Conservation (phyloP, 2,797 vertebrate species). For the Falco berigora region DNA sequence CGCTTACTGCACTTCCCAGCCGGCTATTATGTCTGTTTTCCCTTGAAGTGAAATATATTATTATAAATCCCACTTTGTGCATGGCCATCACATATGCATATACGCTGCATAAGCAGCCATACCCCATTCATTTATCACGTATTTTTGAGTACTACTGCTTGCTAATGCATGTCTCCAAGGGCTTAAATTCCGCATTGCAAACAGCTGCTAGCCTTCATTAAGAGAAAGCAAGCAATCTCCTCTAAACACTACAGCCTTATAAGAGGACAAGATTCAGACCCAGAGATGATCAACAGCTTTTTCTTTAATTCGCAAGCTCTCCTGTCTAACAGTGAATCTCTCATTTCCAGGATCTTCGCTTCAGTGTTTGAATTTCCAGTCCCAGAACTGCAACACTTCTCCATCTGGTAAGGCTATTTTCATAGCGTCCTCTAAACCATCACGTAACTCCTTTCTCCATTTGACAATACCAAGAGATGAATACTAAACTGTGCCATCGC, state of each 20-base stretch:
- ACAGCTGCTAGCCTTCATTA: conserved; percentile 36
- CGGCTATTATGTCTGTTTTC: background rate
- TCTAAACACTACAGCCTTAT: background rate
- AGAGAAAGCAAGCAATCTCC: background rate
- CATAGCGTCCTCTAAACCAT: background rate
- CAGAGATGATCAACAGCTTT: background rate
- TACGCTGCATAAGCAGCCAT: background rate
- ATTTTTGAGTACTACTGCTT: background rate
- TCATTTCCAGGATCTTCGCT: background rate
- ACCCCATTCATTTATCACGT: background rate
- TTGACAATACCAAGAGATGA: background rate
- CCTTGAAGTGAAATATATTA: background rate
- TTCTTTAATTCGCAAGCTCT: background rate
- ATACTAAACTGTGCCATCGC: background rate
- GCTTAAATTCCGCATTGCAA: background rate
- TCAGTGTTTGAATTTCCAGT: background rate
- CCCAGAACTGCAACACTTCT: background rate
- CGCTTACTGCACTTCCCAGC: background rate
- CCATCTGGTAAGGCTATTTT: background rate
- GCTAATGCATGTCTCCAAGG: background rate
- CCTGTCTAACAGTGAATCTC: background rate
- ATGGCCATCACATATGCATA: background rate
- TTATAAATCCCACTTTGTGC: background rate
- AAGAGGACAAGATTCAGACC: background rate
- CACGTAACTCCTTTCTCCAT: background rate